Evolutionary conservation across 2,888 invertebrate species (phyloP).

Genomic region (Dynastes maya): DNA sequence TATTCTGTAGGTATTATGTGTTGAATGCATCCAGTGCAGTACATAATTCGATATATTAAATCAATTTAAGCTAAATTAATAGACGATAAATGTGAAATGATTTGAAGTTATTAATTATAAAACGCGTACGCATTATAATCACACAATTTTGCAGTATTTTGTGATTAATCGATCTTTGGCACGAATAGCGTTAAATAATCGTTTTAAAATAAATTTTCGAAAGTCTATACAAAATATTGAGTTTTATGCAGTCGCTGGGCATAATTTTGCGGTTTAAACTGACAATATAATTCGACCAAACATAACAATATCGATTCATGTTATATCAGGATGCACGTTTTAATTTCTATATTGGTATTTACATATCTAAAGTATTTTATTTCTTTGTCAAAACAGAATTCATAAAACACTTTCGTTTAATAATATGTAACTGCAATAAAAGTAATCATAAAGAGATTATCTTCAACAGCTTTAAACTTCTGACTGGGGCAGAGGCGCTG

Average conservation of each 20-base stretch:
- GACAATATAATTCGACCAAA: neutral
- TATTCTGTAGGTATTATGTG: conserved; percentile 32
- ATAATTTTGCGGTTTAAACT: conserved; percentile 5
- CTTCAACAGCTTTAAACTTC: too few species aligned
- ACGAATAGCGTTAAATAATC: neutral
- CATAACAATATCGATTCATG: neutral
- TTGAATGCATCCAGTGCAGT: conserved; percentile 15
- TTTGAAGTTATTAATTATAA: conserved; percentile 46
- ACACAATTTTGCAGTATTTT: conserved; percentile 36
- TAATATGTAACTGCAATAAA: too few species aligned
- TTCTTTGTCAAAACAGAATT: too few species aligned
- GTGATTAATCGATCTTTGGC: conserved; percentile 15
- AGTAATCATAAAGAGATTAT: too few species aligned
- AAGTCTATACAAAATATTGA: neutral
- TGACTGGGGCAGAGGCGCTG: too few species aligned
- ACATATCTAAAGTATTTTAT: too few species aligned
- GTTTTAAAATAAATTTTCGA: conserved; percentile 6
- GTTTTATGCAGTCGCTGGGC: neutral
- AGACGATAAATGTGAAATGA: conserved; percentile 43
- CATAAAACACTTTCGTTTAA: too few species aligned
- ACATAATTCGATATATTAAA: conserved; percentile 39
- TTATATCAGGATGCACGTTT: too few species aligned
- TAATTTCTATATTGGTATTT: too few species aligned
- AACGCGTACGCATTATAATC: conserved; percentile 14
- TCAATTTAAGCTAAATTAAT: conserved; percentile 48